Evolutionary conservation across 2,113 vertebrate genomes (phyloP).

Genomic region (Sebastes schlegelii): DNA sequence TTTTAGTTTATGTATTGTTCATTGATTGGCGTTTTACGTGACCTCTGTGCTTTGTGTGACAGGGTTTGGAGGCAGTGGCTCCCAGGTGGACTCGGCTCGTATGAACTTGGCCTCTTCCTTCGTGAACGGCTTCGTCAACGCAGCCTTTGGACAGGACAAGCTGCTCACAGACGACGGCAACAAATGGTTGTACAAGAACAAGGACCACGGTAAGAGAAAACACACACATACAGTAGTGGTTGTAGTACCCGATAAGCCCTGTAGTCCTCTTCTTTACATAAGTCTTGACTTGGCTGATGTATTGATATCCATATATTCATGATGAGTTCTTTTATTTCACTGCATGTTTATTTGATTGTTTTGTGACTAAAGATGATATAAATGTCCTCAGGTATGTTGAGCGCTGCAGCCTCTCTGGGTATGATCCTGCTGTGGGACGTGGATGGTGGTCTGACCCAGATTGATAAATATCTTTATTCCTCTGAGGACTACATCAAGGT

Average conservation of each 20-base stretch:
- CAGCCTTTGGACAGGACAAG: constrained; percentile 98
- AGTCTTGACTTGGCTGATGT: too few species aligned
- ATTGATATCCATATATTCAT: neutral
- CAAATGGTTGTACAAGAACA: constrained; percentile 99
- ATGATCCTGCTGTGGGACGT: constrained; percentile 98
- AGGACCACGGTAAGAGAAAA: constrained; percentile 92
- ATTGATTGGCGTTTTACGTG: neutral
- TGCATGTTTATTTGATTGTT: neutral
- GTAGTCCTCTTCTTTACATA: too few species aligned
- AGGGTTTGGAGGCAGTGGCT: constrained; percentile 98
- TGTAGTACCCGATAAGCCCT: too few species aligned
- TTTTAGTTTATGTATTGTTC: neutral
- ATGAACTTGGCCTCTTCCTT: constrained; percentile 99
- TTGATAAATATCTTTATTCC: constrained; percentile 98
- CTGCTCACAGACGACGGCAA: constrained; percentile 98
- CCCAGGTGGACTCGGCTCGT: constrained; percentile 97
- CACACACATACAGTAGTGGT: neutral
- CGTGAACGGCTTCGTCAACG: constrained; percentile 98
- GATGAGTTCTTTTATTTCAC: neutral
- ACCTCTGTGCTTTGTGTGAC: constrained; percentile 1
- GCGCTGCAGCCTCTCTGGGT: constrained; percentile 95
- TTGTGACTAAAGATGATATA: neutral
- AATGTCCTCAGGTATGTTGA: constrained; percentile 91
- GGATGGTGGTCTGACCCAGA: constrained; percentile 97
- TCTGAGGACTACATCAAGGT: constrained; percentile 99